Evolutionary conservation across 2,797 vertebrate genomes (phyloP), one percentile per base, ranked within the genome.

Genomic region (Nannoperca obscura): DNA sequence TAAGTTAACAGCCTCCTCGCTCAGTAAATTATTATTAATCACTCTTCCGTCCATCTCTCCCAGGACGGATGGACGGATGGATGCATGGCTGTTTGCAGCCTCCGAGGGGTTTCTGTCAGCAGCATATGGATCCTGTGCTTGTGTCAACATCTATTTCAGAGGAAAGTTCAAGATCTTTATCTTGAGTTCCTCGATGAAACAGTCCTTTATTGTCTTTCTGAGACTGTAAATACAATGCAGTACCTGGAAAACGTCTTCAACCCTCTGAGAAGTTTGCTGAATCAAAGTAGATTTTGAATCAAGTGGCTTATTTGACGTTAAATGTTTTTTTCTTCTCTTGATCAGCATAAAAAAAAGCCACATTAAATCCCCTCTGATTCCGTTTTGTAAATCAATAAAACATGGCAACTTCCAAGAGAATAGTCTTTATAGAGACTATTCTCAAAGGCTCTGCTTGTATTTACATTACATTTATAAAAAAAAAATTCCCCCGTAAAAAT

Each of bases 11-110:
- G 70, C 64, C 47, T 71, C 52, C 44, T 65, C 22, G 1, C 78
- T 87, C 75, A 54, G 81, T 81, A 65, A 69, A 80, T 57, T 55
- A 81, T 82, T 83, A 89, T 92, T 84, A 80, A 92, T 91, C 74
- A 84, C 80, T 2, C 36, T 49, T 57, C 72, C 32, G 27, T 74
- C 63, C 57, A 6, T 82, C 57, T 86, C 78, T 79, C 62, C 61
- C 54, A 66, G 22, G 49, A 19, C 19, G 44, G 24, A 75, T 42
- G 55, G 27, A 77, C 38, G 44, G 49, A 19, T n/a, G 44, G 24
- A 75, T 42, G 55, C 22, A 77, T 42, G 44, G 76, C 50, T 66
- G 54, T 49, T 40, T n/a, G 76, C 11, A 62, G 42, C 27, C 58
- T 69, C 74, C 9, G 63, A 55, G 64, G 19, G 3, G 83, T 53